Percentiles rank a stretch among this genome's conserved stretches.
Evolutionary conservation across 2,797 vertebrate species (phyloP).

Genomic region (Eptatretus atami): DNA sequence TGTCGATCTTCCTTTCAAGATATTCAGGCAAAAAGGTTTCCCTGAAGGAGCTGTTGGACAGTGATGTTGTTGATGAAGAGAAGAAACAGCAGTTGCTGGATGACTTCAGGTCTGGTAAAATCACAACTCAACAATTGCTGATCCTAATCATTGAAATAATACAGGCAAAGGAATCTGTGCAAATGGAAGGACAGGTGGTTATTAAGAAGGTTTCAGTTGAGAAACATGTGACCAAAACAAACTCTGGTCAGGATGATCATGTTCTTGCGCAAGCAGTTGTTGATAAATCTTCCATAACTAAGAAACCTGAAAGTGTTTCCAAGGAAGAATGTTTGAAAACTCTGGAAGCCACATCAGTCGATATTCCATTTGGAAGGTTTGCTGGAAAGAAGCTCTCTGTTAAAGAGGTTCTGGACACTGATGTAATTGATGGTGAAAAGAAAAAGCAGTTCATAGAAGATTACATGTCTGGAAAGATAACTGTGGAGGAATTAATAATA

Average conservation of each 20-base stretch:
- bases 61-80: background rate
- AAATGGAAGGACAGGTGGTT: background rate
- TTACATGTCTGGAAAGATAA: conserved; percentile 1
- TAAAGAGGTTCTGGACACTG: background rate
- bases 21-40: background rate
- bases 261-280: background rate
- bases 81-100: conserved; percentile 1
- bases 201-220: background rate
- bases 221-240: background rate
- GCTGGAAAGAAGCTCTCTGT: conserved; percentile 2
- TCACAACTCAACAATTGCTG: background rate
- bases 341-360: background rate
- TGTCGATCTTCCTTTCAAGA: background rate
- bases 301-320: background rate
- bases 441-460: conserved; percentile 2
- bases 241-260: background rate
- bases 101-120: background rate
- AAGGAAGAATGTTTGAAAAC: conserved; percentile 2
- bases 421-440: background rate
- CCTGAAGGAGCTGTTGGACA: background rate
- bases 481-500: background rate
- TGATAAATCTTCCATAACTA: background rate
- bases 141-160: conserved; percentile 4
- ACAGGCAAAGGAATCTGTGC: background rate
- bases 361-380: conserved; percentile 5